These are phyloP conservation scores for Artemisiospiza belli DNA, from an alignment of 2,113 vertebrate genomes.

Conservation along the genomic window DNA sequence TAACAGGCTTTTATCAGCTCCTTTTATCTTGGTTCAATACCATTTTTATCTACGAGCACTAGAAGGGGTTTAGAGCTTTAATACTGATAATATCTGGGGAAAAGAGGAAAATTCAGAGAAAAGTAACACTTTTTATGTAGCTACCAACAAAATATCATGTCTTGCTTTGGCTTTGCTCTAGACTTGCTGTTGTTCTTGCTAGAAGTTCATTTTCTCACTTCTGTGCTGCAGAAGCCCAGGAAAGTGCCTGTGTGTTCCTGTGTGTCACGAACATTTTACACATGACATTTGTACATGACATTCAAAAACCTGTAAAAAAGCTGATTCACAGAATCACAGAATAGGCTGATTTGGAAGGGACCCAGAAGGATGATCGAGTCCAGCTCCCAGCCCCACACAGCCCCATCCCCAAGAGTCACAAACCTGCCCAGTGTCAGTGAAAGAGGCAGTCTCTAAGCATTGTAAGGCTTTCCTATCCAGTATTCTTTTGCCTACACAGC, in stretches of 20 bases:
- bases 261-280: not conserved
- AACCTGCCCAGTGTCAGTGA: not conserved
- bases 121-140: not conserved
- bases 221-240: not conserved
- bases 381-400: not conserved
- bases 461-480: not conserved
- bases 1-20: not conserved
- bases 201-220: not conserved
- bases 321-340: not conserved
- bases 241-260: not conserved
- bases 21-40: not conserved
- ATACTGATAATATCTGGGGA: not conserved
- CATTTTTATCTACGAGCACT: not conserved
- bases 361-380: not conserved
- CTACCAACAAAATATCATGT: not conserved
- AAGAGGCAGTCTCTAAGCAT: not conserved
- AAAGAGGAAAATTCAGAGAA: not conserved
- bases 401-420: not conserved
- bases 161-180: not conserved
- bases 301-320: not conserved
- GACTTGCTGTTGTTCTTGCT: not conserved
- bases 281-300: not conserved
- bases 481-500: not conserved
- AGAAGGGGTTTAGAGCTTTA: not conserved
- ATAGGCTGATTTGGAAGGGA: not conserved